A percentile compares a stretch with the other conserved stretches of the same genome.
These are phyloP conservation scores for Cryptus viduatorius DNA, from an alignment of 2,888 invertebrate species.

Conservation along the genomic window DNA sequence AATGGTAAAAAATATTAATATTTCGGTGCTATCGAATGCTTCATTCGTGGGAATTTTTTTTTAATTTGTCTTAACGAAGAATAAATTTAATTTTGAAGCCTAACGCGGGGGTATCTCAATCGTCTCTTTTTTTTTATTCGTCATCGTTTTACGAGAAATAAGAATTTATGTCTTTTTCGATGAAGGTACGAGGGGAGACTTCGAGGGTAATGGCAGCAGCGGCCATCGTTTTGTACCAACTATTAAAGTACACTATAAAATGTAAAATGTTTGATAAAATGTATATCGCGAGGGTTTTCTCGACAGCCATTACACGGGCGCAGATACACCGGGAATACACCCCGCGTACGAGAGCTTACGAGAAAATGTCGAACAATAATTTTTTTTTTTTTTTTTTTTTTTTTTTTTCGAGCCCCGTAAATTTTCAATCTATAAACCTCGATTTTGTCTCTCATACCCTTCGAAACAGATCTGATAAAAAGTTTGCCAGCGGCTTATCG, in stretches of 20 bases:
- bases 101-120: too few relatives aligned
- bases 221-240: too few relatives aligned
- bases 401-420: slow-evolving; percentile 16
- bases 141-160: background rate
- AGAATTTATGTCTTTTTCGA: background rate
- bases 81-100: too few relatives aligned
- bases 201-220: background rate
- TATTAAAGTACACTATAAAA: slow-evolving; percentile 10
- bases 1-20: too few relatives aligned
- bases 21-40: too few relatives aligned
- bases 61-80: too few relatives aligned
- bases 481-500: slow-evolving; percentile 42
- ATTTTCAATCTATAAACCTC: slow-evolving; percentile 47
- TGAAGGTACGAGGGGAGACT: background rate
- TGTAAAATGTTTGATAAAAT: slow-evolving; percentile 15
- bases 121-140: background rate
- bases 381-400: too few relatives aligned
- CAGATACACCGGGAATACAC: background rate
- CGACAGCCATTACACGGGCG: background rate
- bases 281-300: background rate
- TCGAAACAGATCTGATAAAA: slow-evolving; percentile 26
- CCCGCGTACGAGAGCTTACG: background rate
- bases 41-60: too few relatives aligned
- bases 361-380: too few relatives aligned
- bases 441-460: slow-evolving; percentile 18